phyloP scores from a whole-genome alignment of 2,888 invertebrate genomes.

The Sinelater perroti region DNA sequence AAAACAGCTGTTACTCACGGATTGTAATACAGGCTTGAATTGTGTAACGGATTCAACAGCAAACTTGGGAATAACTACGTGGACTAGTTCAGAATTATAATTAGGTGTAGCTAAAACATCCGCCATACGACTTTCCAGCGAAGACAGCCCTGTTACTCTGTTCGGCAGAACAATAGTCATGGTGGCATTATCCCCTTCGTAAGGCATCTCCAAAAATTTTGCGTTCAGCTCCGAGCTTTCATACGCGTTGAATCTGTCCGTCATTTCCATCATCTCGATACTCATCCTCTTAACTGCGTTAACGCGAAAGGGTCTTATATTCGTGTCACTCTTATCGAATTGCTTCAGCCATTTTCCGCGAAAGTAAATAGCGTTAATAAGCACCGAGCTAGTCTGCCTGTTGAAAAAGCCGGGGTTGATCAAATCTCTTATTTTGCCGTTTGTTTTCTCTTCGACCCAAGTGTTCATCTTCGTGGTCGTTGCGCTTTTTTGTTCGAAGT shows the following conservation, averaged over 20 bases:
- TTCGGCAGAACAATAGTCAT: constrained; percentile 44
- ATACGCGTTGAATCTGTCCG: constrained; percentile 33
- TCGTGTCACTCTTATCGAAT: constrained; percentile 41
- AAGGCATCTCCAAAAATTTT: constrained; percentile 51
- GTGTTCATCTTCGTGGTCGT: constrained; percentile 51
- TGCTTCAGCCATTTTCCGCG: constrained; percentile 49
- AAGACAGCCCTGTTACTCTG: constrained; percentile 30
- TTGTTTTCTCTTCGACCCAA: constrained; percentile 55
- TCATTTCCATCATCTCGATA: constrained; percentile 51
- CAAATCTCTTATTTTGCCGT: constrained; percentile 52
- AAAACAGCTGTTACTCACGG: constrained; percentile 60
- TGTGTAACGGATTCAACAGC: constrained; percentile 52
- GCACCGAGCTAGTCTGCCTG: constrained; percentile 46
- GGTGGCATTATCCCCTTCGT: constrained; percentile 38
- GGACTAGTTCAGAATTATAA: constrained; percentile 28
- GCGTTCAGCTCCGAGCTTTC: constrained; percentile 38
- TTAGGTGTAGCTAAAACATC: constrained; percentile 28
- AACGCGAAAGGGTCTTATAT: constrained; percentile 43
- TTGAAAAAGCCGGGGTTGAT: constrained; percentile 44
- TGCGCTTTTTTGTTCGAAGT: constrained; percentile 39
- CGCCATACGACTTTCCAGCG: constrained; percentile 30
- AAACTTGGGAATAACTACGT: constrained; percentile 44
- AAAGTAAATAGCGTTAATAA: constrained; percentile 56
- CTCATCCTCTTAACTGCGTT: constrained; percentile 39
- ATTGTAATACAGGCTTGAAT: constrained; percentile 65